Conservation (phyloP, 1,140 invertebrate species). For the Drosophila serrata region DNA sequence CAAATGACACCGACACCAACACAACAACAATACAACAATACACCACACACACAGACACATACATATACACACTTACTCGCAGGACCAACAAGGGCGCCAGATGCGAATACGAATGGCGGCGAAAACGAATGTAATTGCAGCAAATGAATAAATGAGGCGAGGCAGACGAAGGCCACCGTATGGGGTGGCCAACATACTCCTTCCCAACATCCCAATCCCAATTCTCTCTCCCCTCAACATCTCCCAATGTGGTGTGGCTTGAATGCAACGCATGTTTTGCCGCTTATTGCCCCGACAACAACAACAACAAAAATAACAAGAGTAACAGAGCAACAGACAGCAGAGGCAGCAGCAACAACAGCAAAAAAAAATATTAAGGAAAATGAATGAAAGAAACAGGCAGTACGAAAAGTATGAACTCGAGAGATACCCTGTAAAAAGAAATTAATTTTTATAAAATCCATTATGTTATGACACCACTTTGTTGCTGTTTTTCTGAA, state of each 20-base stretch:
- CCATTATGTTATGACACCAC: no score
- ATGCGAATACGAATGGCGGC: slow-evolving; percentile 24
- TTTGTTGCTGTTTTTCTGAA: no score
- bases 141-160: slow-evolving; percentile 76
- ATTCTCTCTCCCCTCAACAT: no score
- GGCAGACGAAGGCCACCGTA: slow-evolving; percentile 21
- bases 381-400: slow-evolving; percentile 22
- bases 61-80: neutral
- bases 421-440: neutral
- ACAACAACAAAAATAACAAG: slow-evolving; percentile 15
- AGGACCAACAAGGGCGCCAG: slow-evolving; percentile 6
- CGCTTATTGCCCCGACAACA: slow-evolving; percentile 52
- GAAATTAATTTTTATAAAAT: neutral
- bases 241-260: slow-evolving; percentile 14
- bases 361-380: slow-evolving; percentile 12
- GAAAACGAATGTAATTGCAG: slow-evolving; percentile 73
- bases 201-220: neutral
- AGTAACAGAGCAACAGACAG: slow-evolving; percentile 12
- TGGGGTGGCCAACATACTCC: neutral
- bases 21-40: slow-evolving; percentile 22
- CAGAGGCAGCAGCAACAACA: neutral
- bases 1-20: slow-evolving; percentile 45
- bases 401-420: neutral
- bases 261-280: slow-evolving; percentile 73
- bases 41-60: neutral